Conservation (phyloP, 2,797 vertebrate genomes). For the Peromyscus eremicus region DNA sequence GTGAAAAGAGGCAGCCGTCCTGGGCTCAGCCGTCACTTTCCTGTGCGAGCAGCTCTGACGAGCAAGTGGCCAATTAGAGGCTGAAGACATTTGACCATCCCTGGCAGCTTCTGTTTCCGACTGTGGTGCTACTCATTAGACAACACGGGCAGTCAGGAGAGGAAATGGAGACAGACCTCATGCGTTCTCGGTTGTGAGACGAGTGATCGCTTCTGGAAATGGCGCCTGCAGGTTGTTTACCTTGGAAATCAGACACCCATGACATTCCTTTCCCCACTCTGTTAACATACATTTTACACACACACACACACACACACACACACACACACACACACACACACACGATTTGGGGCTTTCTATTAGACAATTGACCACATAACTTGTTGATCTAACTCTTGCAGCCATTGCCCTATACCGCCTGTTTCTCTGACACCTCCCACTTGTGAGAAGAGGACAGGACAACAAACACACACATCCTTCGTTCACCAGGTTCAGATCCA, state of each 20-base stretch:
- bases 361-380: background rate
- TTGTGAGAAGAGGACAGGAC: background rate
- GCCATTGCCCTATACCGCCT: background rate
- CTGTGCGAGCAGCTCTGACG: slow-evolving; percentile 16
- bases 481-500: background rate
- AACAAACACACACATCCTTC: background rate
- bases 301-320: background rate
- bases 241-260: background rate
- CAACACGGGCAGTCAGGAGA: background rate
- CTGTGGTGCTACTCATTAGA: slow-evolving; percentile 48
- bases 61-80: slow-evolving; percentile 82
- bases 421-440: background rate
- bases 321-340: background rate
- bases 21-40: slow-evolving; percentile 68
- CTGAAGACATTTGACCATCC: slow-evolving; percentile 70
- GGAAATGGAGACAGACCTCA: background rate
- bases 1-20: slow-evolving; percentile 56
- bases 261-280: slow-evolving; percentile 19
- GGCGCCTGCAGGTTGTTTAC: slow-evolving; percentile 27
- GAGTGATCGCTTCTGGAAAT: slow-evolving; percentile 1
- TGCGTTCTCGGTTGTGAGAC: background rate
- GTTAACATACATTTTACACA: slow-evolving; percentile 30
- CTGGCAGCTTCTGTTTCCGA: slow-evolving; percentile 27
- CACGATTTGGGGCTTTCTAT: background rate
- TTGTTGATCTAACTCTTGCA: background rate